A percentile compares a stretch with the other conserved stretches of the same genome.
Evolutionary conservation across 2,888 invertebrate genomes (phyloP).

Genomic region (Auanema freiburgensis): DNA sequence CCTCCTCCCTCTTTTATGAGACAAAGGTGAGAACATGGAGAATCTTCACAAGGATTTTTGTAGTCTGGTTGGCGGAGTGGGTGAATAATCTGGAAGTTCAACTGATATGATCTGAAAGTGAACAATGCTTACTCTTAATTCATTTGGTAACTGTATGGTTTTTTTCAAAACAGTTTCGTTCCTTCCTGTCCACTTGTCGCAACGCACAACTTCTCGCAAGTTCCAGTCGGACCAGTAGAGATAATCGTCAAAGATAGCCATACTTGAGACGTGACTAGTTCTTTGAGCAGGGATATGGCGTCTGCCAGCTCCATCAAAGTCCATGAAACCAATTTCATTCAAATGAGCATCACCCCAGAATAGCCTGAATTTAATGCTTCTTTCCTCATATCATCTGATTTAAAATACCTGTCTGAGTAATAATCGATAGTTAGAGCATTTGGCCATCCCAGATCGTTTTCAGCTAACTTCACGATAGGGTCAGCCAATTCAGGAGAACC

Average conservation of each 20-base stretch:
- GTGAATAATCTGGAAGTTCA: slow-evolving; percentile 45
- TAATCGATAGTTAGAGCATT: slow-evolving; percentile 95
- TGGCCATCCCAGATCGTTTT: slow-evolving; percentile 95
- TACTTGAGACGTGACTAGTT: slow-evolving; percentile 81
- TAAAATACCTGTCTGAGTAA: slow-evolving; percentile 77
- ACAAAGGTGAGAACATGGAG: slow-evolving; percentile 93
- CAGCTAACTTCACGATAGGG: slow-evolving; percentile 73
- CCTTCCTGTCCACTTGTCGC: slow-evolving; percentile 82
- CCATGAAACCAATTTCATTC: slow-evolving; percentile 82
- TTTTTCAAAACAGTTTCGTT: slow-evolving; percentile 60
- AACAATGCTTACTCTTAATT: slow-evolving; percentile 43
- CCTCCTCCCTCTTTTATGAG: slow-evolving; percentile 73
- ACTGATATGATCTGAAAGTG: too few relatives aligned
- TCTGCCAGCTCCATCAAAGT: slow-evolving; percentile 45
- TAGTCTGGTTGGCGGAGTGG: slow-evolving; percentile 75
- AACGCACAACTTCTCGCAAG: slow-evolving; percentile 80
- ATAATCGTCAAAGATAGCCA: slow-evolving; percentile 87
- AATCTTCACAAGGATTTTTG: slow-evolving; percentile 85
- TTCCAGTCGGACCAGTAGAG: slow-evolving; percentile 98
- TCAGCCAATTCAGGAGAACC: slow-evolving; percentile 71
- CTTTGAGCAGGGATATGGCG: slow-evolving; percentile 52
- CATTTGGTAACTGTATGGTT: slow-evolving; percentile 63
- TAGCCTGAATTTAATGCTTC: slow-evolving; percentile 65
- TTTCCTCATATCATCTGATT: too few relatives aligned
- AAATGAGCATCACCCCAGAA: slow-evolving; percentile 98